Conservation (phyloP, 2,797 vertebrate species). For the Amniataba percoides region DNA sequence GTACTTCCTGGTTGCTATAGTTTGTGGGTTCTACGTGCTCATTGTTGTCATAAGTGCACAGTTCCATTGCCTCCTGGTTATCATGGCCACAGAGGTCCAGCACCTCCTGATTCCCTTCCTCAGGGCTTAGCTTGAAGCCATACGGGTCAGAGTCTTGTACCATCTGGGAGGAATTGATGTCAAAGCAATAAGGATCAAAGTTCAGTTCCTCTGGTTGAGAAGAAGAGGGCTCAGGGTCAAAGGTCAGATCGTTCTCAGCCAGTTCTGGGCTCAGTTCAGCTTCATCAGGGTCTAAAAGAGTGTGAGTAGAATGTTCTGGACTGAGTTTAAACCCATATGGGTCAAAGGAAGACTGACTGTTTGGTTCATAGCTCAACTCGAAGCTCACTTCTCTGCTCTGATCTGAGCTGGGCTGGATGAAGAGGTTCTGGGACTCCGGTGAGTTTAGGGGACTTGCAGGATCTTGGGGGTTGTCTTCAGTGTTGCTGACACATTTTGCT, state of each 20-base stretch:
- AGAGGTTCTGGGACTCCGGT: constrained; percentile 43
- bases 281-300: constrained; percentile 77
- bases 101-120: constrained; percentile 76
- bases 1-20: constrained; percentile 60
- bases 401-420: constrained; percentile 35
- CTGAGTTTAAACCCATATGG: constrained; percentile 84
- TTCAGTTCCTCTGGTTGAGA: constrained; percentile 54
- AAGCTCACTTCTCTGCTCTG: constrained; percentile 60
- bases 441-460: constrained; percentile 46
- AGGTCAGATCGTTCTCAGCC: constrained; percentile 58
- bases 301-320: constrained; percentile 80
- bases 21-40: constrained; percentile 47
- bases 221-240: constrained; percentile 59
- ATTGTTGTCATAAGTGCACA: constrained; percentile 40
- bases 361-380: constrained; percentile 70
- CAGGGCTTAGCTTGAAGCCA: constrained; percentile 80
- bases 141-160: constrained; percentile 73
- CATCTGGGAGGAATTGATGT: constrained; percentile 55
- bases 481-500: constrained; percentile 13
- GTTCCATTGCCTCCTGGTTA: constrained; percentile 50
- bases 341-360: constrained; percentile 75
- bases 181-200: constrained; percentile 64
- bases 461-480: constrained; percentile 22
- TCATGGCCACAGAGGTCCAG: constrained; percentile 50
- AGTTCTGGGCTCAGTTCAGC: constrained; percentile 68